A percentile compares a stretch with the other conserved stretches of the same genome.
Conservation (phyloP, 2,888 invertebrate species). For the Sinodicranocentrus sp. region DNA sequence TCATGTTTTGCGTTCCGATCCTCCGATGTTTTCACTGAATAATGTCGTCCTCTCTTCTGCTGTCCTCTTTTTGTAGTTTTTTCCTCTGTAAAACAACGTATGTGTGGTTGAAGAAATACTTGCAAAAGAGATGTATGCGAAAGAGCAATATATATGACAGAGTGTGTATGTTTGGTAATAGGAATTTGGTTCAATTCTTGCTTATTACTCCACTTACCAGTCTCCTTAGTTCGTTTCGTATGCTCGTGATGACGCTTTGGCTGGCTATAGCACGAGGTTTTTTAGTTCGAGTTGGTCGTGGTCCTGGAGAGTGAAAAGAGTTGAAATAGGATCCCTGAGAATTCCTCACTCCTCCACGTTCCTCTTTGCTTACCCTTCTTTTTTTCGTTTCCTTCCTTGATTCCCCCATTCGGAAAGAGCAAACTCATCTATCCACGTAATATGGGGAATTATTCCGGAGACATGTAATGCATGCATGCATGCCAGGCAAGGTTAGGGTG, state of each 20-base stretch:
- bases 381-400: constrained; percentile 17
- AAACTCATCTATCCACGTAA: constrained; percentile 29
- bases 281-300: not conserved
- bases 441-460: constrained; percentile 18
- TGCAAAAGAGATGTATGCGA: no score
- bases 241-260: no score
- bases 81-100: constrained; percentile 41
- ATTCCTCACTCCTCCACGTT: constrained; percentile 1
- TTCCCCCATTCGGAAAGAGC: constrained; percentile 9
- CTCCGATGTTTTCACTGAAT: constrained; percentile 38
- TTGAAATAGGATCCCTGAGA: constrained; percentile 37
- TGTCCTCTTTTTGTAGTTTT: constrained; percentile 8
- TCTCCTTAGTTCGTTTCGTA: not conserved
- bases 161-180: no score
- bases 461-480: not conserved
- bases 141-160: no score
- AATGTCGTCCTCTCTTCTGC: constrained; percentile 31
- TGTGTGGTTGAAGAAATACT: not conserved
- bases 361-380: constrained; percentile 21
- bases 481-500: not conserved
- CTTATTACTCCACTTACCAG: not conserved
- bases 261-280: not conserved
- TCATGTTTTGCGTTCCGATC: constrained; percentile 43
- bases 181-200: no score
- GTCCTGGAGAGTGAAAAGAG: constrained; percentile 2